Percentiles rank a stretch among this genome's conserved stretches.
phyloP scores from a whole-genome alignment of 2,888 invertebrate genomes.

The Heliconius charithonia region DNA sequence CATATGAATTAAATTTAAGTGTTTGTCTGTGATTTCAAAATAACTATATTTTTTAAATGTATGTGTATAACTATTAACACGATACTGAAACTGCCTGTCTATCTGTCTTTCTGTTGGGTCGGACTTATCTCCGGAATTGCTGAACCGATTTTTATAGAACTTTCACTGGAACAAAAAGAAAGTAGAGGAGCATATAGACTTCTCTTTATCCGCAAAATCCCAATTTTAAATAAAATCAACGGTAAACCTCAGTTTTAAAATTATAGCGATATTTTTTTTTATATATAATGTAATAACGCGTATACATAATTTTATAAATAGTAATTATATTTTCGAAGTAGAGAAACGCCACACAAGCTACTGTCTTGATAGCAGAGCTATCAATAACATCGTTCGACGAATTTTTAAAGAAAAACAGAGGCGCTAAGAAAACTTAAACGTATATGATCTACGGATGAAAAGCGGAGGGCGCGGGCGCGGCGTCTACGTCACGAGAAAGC shows the following conservation, averaged over 20 bases:
- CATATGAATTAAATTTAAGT: background rate
- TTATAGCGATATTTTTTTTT: background rate
- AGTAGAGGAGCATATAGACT: background rate
- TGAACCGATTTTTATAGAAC: background rate
- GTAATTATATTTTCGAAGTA: background rate
- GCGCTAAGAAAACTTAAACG: conserved; percentile 66
- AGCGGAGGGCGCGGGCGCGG: conserved; percentile 57
- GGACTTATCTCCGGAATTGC: background rate
- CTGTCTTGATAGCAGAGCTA: conserved; percentile 54
- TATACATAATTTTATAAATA: background rate
- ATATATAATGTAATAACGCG: too few species aligned
- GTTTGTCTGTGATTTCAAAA: background rate
- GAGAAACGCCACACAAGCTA: conserved; percentile 45
- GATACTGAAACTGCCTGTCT: too few species aligned
- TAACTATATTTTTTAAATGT: too few species aligned
- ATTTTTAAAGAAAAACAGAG: conserved; percentile 64
- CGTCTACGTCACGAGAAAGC: conserved; percentile 74
- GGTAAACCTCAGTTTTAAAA: background rate
- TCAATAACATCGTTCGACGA: conserved; percentile 55
- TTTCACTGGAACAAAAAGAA: background rate
- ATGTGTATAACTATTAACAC: background rate
- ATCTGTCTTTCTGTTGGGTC: background rate
- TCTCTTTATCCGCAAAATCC: too few species aligned
- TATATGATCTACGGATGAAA: conserved; percentile 53
- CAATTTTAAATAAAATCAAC: background rate